Evolutionary conservation across 2,888 invertebrate genomes (phyloP).

Genomic region (Eumerus sabulonum): DNA sequence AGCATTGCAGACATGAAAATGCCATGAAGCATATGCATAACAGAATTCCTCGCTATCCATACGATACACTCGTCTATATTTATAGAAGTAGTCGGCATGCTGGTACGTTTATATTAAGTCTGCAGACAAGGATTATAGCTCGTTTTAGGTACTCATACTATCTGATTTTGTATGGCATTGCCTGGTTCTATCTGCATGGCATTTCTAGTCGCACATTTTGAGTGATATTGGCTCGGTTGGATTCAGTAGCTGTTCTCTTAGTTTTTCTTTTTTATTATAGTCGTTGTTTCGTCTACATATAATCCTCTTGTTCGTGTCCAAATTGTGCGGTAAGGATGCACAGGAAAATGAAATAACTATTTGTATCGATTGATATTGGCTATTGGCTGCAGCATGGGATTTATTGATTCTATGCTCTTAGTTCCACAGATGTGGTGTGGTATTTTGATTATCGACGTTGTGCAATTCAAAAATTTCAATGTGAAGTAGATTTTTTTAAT

Average conservation of each 20-base stretch:
- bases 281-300: too few relatives aligned
- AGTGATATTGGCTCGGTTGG: conserved; percentile 17
- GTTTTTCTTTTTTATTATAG: too few relatives aligned
- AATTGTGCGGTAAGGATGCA: conserved; percentile 20
- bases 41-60: conserved; percentile 30
- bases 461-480: too few relatives aligned
- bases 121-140: conserved; percentile 40
- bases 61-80: conserved; percentile 15
- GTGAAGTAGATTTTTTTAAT: too few relatives aligned
- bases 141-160: neutral
- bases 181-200: neutral
- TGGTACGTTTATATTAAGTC: conserved; percentile 49
- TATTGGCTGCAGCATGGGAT: conserved; percentile 14
- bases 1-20: conserved; percentile 39
- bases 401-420: conserved; percentile 28
- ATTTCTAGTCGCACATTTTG: conserved; percentile 11
- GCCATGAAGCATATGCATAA: conserved; percentile 52
- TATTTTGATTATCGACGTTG: too few relatives aligned
- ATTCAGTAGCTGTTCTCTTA: neutral
- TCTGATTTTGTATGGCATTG: neutral
- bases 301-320: neutral
- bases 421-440: too few relatives aligned
- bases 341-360: conserved; percentile 39
- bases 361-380: conserved; percentile 36
- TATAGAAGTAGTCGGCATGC: conserved; percentile 24